phyloP scores from a whole-genome alignment of 2,888 invertebrate genomes.

The Hipparchia semele region DNA sequence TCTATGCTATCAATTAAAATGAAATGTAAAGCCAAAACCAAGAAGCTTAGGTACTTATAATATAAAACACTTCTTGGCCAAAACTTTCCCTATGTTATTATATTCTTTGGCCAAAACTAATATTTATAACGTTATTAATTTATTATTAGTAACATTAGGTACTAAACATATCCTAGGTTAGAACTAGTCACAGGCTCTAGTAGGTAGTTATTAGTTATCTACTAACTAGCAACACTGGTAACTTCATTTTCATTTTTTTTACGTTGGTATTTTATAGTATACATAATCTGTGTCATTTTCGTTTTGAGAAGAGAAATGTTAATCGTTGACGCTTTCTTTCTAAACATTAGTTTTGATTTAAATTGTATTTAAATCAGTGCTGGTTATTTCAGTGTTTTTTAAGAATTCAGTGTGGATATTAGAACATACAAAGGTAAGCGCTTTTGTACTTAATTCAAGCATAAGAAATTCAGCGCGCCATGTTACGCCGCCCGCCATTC shows the following conservation, averaged over 20 bases:
- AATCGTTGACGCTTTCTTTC: slow-evolving; percentile 59
- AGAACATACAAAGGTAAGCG: slow-evolving; percentile 57
- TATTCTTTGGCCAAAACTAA: too few species aligned
- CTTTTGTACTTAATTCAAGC: slow-evolving; percentile 38
- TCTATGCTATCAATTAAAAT: slow-evolving; percentile 14
- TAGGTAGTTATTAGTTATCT: too few species aligned
- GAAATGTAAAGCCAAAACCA: slow-evolving; percentile 27
- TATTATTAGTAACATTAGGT: too few species aligned
- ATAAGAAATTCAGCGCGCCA: slow-evolving; percentile 56
- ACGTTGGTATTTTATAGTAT: slow-evolving; percentile 1
- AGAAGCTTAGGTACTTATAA: too few species aligned
- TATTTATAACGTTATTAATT: too few species aligned
- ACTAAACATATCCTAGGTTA: too few species aligned
- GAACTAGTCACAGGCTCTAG: too few species aligned
- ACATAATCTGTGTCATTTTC: too few species aligned
- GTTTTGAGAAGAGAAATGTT: slow-evolving; percentile 48
- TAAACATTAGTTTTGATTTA: slow-evolving; percentile 52
- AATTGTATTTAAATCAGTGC: slow-evolving; percentile 47
- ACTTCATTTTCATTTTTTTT: slow-evolving; percentile 42
- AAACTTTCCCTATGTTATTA: too few species aligned
- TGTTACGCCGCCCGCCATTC: slow-evolving; percentile 75
- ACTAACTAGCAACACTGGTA: slow-evolving; percentile 33
- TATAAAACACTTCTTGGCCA: too few species aligned
- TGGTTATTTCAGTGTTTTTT: slow-evolving; percentile 49
- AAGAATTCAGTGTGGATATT: slow-evolving; percentile 51